These are phyloP conservation scores for Halcyon leucocephala DNA, from an alignment of 2,797 vertebrate genomes.

Conservation along the genomic window DNA sequence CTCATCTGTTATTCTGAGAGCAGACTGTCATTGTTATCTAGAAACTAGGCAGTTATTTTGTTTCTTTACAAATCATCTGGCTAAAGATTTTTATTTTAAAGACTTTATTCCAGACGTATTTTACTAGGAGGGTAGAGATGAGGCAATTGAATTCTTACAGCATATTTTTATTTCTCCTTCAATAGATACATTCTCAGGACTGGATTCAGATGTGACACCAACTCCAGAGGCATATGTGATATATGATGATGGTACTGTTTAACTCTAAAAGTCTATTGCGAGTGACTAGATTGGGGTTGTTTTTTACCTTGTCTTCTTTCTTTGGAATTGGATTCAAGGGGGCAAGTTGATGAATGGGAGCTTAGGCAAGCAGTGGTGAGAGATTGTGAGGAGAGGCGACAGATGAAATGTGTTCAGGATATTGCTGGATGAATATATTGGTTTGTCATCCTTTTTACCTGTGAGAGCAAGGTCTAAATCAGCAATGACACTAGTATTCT, in stretches of 20 bases:
- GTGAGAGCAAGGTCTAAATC: not conserved
- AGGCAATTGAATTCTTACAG: not conserved
- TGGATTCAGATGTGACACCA: constrained; percentile 82
- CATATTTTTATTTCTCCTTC: constrained; percentile 60
- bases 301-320: not conserved
- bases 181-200: constrained; percentile 87
- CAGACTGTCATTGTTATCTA: not conserved
- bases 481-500: not conserved
- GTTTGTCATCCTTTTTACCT: not conserved
- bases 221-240: constrained; percentile 80
- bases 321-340: not conserved
- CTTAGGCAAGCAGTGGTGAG: not conserved
- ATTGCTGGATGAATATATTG: not conserved
- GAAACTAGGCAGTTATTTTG: not conserved
- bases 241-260: constrained; percentile 86
- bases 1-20: not conserved
- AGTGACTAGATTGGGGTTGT: not conserved
- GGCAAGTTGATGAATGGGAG: not conserved
- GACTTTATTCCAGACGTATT: not conserved
- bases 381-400: not conserved
- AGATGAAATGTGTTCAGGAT: not conserved
- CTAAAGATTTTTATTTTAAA: not conserved
- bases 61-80: not conserved
- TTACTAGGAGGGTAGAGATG: not conserved
- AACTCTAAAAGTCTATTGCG: not conserved